A percentile compares a stretch with the other conserved stretches of the same genome.
These are phyloP conservation scores for Hypselothyrea guttata DNA, from an alignment of 2,888 invertebrate genomes.

Conservation along the genomic window DNA sequence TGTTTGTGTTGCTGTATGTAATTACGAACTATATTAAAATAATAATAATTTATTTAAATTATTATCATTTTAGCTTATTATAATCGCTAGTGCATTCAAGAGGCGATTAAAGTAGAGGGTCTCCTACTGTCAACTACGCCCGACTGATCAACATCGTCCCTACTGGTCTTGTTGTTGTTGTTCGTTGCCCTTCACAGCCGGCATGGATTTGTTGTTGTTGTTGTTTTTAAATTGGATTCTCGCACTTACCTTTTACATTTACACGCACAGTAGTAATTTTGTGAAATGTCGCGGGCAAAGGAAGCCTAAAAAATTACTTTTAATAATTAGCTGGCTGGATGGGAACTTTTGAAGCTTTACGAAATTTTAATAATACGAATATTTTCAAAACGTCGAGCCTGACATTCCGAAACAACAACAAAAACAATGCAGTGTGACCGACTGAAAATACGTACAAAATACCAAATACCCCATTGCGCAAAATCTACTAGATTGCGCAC, in stretches of 20 bases:
- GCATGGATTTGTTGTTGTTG: constrained; percentile 35
- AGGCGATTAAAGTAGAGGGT: no score
- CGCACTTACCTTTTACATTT: constrained; percentile 55
- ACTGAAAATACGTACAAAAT: constrained; percentile 4
- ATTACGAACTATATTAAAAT: no score
- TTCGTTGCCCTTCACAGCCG: constrained; percentile 25
- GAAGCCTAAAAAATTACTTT: constrained; percentile 36
- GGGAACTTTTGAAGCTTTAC: constrained; percentile 15
- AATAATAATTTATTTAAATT: no score
- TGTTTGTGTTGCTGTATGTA: no score
- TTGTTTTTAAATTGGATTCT: not conserved
- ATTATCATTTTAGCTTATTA: no score
- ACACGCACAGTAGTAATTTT: constrained; percentile 58
- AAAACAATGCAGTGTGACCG: no score
- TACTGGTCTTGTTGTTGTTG: constrained; percentile 3
- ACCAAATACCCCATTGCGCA: not conserved
- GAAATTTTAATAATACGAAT: no score
- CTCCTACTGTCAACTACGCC: no score
- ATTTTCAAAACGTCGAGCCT: constrained; percentile 13
- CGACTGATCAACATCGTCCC: no score
- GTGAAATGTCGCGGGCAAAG: constrained; percentile 19
- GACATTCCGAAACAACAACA: not conserved
- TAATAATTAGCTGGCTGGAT: constrained; percentile 38
- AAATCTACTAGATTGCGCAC: constrained; percentile 25
- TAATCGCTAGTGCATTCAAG: no score